Conservation (phyloP, 1,140 invertebrate genomes). For the Drosophila tani region DNA sequence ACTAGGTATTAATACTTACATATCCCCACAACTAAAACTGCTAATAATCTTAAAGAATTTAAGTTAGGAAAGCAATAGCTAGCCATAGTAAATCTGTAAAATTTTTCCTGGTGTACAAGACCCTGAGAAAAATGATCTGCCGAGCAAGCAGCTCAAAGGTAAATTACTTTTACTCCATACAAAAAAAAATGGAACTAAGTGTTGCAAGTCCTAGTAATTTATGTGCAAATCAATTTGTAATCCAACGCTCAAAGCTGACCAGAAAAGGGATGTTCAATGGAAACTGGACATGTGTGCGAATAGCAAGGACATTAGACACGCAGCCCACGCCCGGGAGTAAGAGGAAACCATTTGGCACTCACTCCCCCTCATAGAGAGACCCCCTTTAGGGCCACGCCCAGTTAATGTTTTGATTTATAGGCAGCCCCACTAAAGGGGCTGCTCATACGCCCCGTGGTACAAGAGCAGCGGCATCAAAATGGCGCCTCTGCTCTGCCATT, state of each 20-base stretch:
- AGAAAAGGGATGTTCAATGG: slow-evolving; percentile 13
- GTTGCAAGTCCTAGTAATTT: slow-evolving; percentile 55
- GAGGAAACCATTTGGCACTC: slow-evolving; percentile 39
- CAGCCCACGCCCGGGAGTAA: slow-evolving; percentile 8
- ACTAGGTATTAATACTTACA: no score
- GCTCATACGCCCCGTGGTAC: slow-evolving; percentile 42
- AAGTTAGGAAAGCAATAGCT: no score
- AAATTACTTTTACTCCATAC: slow-evolving; percentile 52
- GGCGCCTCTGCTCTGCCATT: slow-evolving; percentile 28
- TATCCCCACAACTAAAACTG: no score
- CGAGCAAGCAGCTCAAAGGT: slow-evolving; percentile 26
- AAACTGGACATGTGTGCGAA: slow-evolving; percentile 33
- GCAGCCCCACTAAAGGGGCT: slow-evolving; percentile 38
- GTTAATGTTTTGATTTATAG: slow-evolving; percentile 82
- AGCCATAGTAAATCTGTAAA: no score
- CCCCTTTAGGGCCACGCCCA: slow-evolving; percentile 51
- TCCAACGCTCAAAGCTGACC: slow-evolving; percentile 31
- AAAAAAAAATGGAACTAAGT: slow-evolving; percentile 33
- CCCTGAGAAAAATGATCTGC: slow-evolving; percentile 4
- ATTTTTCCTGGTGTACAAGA: neutral
- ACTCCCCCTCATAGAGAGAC: neutral
- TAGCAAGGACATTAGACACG: slow-evolving; percentile 50
- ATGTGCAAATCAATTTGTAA: slow-evolving; percentile 78
- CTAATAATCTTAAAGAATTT: no score
- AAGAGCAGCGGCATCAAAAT: slow-evolving; percentile 38